Percentiles rank a stretch among this genome's conserved stretches.
These are phyloP conservation scores for Riparia riparia DNA, from an alignment of 2,113 vertebrate genomes.

Conservation along the genomic window DNA sequence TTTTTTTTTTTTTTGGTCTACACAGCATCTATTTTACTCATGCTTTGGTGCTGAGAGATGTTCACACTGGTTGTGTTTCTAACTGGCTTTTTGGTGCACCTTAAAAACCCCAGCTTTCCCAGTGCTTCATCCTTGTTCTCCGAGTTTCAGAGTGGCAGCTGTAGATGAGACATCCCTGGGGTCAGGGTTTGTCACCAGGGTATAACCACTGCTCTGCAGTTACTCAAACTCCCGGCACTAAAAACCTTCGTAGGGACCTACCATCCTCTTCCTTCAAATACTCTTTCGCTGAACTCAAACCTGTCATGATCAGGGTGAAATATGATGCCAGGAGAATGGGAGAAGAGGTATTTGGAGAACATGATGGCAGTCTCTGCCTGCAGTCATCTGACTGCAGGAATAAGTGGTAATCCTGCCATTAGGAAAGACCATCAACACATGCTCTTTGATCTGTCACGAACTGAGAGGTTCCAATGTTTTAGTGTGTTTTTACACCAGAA, in stretches of 20 bases:
- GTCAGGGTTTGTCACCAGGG: not conserved
- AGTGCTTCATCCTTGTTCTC: not conserved
- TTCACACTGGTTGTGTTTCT: not conserved
- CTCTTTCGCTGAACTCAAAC: not conserved
- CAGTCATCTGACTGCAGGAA: not conserved
- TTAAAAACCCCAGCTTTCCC: not conserved
- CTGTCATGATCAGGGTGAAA: not conserved
- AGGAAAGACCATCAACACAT: not conserved
- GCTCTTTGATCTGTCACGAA: not conserved
- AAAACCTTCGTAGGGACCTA: fast-evolving
- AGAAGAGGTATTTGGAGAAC: not conserved
- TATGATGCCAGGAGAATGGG: not conserved
- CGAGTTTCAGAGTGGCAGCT: fast-evolving
- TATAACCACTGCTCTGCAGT: not conserved
- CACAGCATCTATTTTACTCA: fast-evolving
- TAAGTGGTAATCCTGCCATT: not conserved
- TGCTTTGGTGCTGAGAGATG: not conserved
- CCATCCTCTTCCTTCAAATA: not conserved
- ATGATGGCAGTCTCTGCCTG: not conserved
- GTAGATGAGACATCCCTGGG: not conserved
- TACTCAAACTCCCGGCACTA: not conserved
- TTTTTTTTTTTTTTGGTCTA: not conserved
- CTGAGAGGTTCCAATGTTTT: not conserved
- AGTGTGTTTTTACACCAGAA: not conserved
- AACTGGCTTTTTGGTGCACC: not conserved